phyloP scores from a whole-genome alignment of 1,140 invertebrate species.

The Oscheius sp. region DNA sequence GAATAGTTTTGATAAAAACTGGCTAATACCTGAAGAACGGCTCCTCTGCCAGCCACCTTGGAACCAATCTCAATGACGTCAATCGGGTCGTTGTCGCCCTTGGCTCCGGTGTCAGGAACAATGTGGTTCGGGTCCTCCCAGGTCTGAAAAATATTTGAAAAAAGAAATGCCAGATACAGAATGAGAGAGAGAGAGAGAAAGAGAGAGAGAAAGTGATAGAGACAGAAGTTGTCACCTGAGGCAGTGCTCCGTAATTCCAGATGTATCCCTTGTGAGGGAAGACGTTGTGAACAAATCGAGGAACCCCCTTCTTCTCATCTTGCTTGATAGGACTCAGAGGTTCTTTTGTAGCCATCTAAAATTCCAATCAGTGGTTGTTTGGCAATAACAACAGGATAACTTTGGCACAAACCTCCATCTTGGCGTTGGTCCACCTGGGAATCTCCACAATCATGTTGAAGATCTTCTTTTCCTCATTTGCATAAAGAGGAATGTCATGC shows the following conservation, averaged over 20 bases:
- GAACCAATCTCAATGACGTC: constrained; percentile 96
- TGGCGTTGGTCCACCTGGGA: constrained; percentile 96
- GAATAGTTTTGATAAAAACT: neutral
- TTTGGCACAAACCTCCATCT: constrained; percentile 87
- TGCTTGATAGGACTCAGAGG: constrained; percentile 94
- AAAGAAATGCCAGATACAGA: neutral
- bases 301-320: constrained; percentile 92
- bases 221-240: constrained; percentile 64
- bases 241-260: constrained; percentile 99
- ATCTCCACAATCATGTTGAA: constrained; percentile 98
- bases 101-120: constrained; percentile 82
- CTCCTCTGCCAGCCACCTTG: constrained; percentile 64
- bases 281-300: constrained; percentile 90
- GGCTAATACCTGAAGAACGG: constrained; percentile 48
- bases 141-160: constrained; percentile 68
- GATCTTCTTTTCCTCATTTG: constrained; percentile 73
- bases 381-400: neutral
- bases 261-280: constrained; percentile 99
- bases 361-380: neutral
- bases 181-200: too few species aligned
- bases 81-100: constrained; percentile 97
- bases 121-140: constrained; percentile 94
- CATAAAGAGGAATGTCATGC: constrained; percentile 93
- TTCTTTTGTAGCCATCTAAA: constrained; percentile 78
- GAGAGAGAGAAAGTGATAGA: too few species aligned